Base-by-base conservation (phyloP, 2,113 vertebrate genomes). In the Paralichthys olivaceus region DNA sequence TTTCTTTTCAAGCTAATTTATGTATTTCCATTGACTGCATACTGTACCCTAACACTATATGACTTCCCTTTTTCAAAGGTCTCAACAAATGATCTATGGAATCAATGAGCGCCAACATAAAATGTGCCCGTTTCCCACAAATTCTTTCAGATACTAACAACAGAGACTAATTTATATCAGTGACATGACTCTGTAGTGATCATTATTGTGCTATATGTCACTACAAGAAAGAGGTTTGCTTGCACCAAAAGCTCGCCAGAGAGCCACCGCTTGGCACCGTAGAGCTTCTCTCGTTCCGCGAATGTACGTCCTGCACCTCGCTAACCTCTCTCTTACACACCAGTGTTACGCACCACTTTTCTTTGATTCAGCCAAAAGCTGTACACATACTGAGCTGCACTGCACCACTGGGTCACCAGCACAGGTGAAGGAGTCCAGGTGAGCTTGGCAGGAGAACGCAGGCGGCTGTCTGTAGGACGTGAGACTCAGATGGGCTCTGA, bases 391-490 rank as follows among this genome's bases (percentile, higher is more conserved):
- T 68, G 81, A 77, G 69, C 72, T 69, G 66, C 58, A 55, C 63
- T 5, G 65, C 82, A 87, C 70, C 87, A 94, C 88, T 89, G 79
- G 91, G 94, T 93, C 93, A 89, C 66, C 76, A 88, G 92, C 73
- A 26, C 81, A 87, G 88, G 86, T 91, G 89, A 93, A 93, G 88
- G 94, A 92, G 90, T 62, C 76, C 90, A 82, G 93, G 91, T 94
- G 83, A 91, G 88, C 84, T 92, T 94, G 92, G 92, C 92, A 92
- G 81, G 57, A 79, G 88, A 88, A 88, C 72, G 86, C 84, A 92
- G 83, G 8, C 63, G 81, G 69, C 75, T 64, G 77, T 90, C 76
- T 89, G 83, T 73, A 83, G 79, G 80, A 88, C 61, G 69, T 68
- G 85, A 85, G 81, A 71, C 83, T 91, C 83, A 80, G 85, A 84